Base-by-base conservation (phyloP, 2,113 vertebrate species). In the Nothocercus julius region DNA sequence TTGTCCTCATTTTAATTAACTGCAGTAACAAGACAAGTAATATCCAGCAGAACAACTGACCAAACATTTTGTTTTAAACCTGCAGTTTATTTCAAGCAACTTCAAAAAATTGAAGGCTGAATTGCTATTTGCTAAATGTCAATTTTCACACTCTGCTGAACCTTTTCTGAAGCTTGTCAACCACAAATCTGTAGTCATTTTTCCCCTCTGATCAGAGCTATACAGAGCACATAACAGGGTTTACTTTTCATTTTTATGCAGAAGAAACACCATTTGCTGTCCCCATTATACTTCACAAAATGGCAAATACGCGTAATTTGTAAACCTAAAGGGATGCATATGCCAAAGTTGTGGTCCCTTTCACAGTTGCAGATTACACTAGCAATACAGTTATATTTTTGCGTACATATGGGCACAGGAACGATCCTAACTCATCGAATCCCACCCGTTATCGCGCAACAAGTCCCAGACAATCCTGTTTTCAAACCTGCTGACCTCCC, bases 1-100 rank as follows among this genome's bases (percentile, higher is more conserved):
- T 67, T 90, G 93, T 38, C 58, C 81, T 68, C 38, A 45, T 95
- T 95, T 94, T 98, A 97, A 97, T 97, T 97, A 96, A 94, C 91
- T 96, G 87, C 76, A 89, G 84, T 93, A 95, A 93, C 81, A 76
- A 94, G 92, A 97, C 80, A 95, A 93, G 82, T 62, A 89, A 68
- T 74, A 95, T 77, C 77, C 84, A 92, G n/a, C 83, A 53, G 2
- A 45, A 82, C 56, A 82, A 92, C 53, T 84, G 81, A 80, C 83
- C 76, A 91, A 96, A 96, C 78, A 54, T 30, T 58, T 93, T 91
- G 70, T 89, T 93, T 97, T 70, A 97, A 87, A 89, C 74, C 82
- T 87, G 78, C 67, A 49, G 58, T 92, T 78, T 56, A 79, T 91
- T 95, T 95, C 59, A 12, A 85, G 51, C 30, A 72, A 47, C 82